Percentiles rank a stretch among this genome's conserved stretches.
Conservation (phyloP, 1,140 invertebrate species). For the Zaprionus camerounensis region DNA sequence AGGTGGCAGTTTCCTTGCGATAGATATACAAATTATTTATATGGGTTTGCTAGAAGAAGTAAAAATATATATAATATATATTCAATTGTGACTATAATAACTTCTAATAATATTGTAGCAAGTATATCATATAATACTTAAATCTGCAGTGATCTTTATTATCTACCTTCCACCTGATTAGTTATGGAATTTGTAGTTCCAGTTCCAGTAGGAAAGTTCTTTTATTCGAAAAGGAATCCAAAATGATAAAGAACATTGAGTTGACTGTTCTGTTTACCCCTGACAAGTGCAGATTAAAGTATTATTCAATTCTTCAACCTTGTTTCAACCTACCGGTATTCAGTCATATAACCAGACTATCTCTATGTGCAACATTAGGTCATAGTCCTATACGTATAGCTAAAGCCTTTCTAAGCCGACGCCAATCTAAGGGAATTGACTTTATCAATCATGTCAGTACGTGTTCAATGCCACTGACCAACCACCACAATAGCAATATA, state of each 20-base stretch:
- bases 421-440: slow-evolving; percentile 12
- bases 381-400: neutral
- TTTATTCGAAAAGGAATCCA: no score
- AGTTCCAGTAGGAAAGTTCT: no score
- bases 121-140: no score
- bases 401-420: slow-evolving; percentile 20
- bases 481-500: neutral
- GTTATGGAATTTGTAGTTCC: no score
- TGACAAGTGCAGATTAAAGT: neutral
- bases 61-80: neutral
- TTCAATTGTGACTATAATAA: no score
- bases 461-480: slow-evolving; percentile 7
- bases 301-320: neutral
- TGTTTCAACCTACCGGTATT: neutral
- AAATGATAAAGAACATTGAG: no score
- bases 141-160: no score
- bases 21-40: neutral
- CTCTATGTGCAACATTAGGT: neutral
- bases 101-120: no score
- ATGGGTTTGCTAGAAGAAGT: neutral
- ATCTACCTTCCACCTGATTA: no score
- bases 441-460: slow-evolving; percentile 24
- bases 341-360: neutral
- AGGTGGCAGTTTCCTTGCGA: neutral
- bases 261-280: neutral